These are phyloP conservation scores for Callopanchax toddi DNA, from an alignment of 2,113 vertebrate species.

Conservation along the genomic window DNA sequence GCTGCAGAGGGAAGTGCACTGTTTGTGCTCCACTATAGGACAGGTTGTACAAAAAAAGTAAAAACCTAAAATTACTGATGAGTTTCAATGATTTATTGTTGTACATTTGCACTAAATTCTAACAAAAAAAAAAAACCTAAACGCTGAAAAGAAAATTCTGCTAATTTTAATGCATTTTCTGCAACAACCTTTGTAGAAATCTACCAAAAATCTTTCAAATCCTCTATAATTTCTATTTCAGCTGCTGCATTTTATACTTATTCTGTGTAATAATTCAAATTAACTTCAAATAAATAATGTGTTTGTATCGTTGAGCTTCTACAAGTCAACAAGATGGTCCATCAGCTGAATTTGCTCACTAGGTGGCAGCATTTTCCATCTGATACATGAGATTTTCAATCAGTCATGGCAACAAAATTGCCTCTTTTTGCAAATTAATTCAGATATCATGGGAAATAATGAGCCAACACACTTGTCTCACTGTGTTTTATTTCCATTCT, in stretches of 20 bases:
- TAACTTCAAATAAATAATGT: not conserved
- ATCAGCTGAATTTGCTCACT: constrained; percentile 22
- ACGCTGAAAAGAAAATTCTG: too few species aligned
- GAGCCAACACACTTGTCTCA: not conserved
- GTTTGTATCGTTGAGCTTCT: not conserved
- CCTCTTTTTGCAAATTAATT: not conserved
- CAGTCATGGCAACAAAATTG: not conserved
- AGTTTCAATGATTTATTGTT: not conserved
- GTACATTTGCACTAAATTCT: too few species aligned
- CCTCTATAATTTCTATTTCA: too few species aligned
- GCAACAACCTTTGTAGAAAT: too few species aligned
- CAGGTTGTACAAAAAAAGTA: not conserved
- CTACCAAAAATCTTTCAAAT: not conserved
- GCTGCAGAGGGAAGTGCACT: constrained; percentile 37
- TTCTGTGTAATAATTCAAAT: not conserved
- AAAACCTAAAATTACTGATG: not conserved
- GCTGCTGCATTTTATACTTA: not conserved
- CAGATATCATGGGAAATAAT: not conserved
- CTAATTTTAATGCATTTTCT: too few species aligned
- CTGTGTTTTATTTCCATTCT: not conserved
- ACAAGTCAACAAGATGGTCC: not conserved
- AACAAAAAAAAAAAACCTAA: too few species aligned
- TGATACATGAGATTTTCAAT: not conserved
- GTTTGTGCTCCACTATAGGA: too few species aligned
- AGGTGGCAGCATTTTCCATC: constrained; percentile 68